Evolutionary conservation across 2,888 invertebrate genomes (phyloP).

Genomic region (Stegana nigrithorax): DNA sequence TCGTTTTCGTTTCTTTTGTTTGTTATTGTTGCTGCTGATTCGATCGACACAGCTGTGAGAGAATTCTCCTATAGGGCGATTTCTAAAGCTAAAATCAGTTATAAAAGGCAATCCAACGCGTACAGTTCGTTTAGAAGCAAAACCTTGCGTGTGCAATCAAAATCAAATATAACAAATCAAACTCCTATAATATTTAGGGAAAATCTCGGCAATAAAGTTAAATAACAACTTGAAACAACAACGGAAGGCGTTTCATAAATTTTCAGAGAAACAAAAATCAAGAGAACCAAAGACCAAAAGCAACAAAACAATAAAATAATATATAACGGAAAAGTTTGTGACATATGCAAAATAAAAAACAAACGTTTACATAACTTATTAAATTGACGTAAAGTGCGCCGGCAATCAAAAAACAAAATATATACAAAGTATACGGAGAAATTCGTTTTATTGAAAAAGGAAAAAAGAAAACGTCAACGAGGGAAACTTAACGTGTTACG

Average conservation of each 20-base stretch:
- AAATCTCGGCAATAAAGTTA: background rate
- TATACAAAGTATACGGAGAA: too few relatives aligned
- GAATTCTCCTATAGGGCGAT: slow-evolving; percentile 56
- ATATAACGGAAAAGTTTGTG: slow-evolving; percentile 48
- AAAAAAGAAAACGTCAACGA: background rate
- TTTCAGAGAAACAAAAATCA: background rate
- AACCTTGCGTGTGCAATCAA: slow-evolving; percentile 53
- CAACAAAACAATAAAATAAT: slow-evolving; percentile 24
- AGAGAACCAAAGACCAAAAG: slow-evolving; percentile 22
- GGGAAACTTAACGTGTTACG: background rate
- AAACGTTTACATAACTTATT: slow-evolving; percentile 36
- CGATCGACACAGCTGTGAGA: slow-evolving; percentile 23
- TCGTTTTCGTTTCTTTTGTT: slow-evolving; percentile 29
- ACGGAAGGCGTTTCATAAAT: background rate
- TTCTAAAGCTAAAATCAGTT: slow-evolving; percentile 53
- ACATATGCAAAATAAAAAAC: slow-evolving; percentile 20
- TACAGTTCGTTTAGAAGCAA: slow-evolving; percentile 35
- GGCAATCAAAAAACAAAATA: background rate
- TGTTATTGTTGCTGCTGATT: slow-evolving; percentile 21
- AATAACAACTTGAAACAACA: background rate
- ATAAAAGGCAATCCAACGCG: slow-evolving; percentile 43
- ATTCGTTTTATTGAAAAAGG: background rate
- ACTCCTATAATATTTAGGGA: too few relatives aligned
- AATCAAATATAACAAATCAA: too few relatives aligned
- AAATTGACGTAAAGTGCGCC: background rate